Conservation (phyloP, 2,888 invertebrate genomes). For the Apamea epomidion region DNA sequence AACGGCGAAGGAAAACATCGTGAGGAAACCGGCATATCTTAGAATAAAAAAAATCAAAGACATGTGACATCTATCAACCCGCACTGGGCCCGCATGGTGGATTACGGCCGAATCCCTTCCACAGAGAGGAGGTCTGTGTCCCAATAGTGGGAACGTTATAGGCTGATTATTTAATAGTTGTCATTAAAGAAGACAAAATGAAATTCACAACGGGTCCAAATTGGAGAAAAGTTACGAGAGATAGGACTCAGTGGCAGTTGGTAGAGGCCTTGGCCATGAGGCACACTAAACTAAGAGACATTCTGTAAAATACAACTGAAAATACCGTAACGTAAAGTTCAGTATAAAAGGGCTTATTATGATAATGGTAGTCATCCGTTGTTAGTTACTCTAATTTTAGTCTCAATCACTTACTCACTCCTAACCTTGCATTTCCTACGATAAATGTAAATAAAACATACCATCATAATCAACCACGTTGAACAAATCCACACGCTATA, state of each 20-base stretch:
- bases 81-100: too few species aligned
- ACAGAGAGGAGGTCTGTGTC: too few species aligned
- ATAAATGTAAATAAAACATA: neutral
- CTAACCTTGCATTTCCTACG: neutral
- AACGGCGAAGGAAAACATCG: too few species aligned
- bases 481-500: slow-evolving; percentile 10
- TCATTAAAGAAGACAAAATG: neutral
- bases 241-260: neutral
- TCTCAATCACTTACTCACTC: neutral
- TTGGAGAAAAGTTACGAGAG: neutral
- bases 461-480: neutral
- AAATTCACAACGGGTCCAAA: neutral
- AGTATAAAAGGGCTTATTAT: neutral
- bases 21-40: too few species aligned
- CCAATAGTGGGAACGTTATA: too few species aligned
- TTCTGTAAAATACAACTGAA: neutral
- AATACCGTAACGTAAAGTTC: neutral
- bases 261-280: neutral
- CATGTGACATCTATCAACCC: too few species aligned
- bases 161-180: too few species aligned
- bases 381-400: neutral
- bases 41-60: too few species aligned
- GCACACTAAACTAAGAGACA: neutral
- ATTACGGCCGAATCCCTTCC: too few species aligned
- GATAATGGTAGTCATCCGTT: neutral